A percentile compares a stretch with the other conserved stretches of the same genome.
These are phyloP conservation scores for Chironomus riparius DNA, from an alignment of 2,888 invertebrate species.

Conservation along the genomic window DNA sequence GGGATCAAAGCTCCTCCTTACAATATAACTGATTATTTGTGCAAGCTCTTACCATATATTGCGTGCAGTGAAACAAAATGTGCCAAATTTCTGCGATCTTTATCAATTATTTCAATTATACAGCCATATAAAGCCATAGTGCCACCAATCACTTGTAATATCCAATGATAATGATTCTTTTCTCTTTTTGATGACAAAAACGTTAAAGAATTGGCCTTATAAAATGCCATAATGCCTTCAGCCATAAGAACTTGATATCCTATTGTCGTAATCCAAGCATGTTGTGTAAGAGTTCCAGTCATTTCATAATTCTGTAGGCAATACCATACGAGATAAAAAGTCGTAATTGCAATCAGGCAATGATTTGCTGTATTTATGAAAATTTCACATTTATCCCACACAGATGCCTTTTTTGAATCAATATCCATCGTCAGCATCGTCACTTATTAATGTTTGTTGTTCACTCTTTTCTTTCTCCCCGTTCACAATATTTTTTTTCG, in stretches of 20 bases:
- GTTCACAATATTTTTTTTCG: background rate
- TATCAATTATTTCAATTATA: background rate
- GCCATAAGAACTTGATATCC: conserved; percentile 12
- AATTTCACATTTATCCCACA: background rate
- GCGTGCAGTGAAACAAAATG: too few species aligned
- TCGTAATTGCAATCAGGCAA: background rate
- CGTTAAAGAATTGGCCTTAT: conserved; percentile 2
- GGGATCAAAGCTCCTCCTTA: too few species aligned
- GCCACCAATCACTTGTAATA: background rate
- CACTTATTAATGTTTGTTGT: too few species aligned
- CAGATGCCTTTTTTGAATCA: background rate
- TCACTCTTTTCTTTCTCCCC: too few species aligned
- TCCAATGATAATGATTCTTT: background rate
- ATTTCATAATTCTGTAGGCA: background rate
- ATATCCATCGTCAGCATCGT: too few species aligned
- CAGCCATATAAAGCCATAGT: background rate
- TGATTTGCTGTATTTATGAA: background rate
- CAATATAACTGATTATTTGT: too few species aligned
- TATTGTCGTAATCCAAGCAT: background rate
- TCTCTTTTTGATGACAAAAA: background rate
- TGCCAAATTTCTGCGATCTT: too few species aligned
- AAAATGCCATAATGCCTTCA: conserved; percentile 1
- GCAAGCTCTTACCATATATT: too few species aligned
- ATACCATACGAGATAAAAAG: background rate
- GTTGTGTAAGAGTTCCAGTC: background rate